These are phyloP conservation scores for Megalonaias nervosa DNA, from an alignment of 1,140 invertebrate species.

Conservation along the genomic window DNA sequence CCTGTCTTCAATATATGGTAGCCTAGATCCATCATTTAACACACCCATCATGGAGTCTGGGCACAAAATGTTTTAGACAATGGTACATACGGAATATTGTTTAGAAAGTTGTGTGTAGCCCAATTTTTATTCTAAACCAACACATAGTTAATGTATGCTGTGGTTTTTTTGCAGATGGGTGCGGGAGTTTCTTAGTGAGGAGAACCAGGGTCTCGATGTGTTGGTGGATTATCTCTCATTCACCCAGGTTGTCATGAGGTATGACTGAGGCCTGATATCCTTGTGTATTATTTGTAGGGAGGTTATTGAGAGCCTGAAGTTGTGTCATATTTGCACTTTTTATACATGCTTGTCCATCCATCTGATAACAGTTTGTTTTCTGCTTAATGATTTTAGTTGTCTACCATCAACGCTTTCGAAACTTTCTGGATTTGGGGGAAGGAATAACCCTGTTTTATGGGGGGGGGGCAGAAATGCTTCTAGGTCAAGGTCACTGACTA, in stretches of 20 bases:
- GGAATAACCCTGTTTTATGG: too few relatives aligned
- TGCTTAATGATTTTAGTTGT: too few relatives aligned
- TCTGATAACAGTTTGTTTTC: too few relatives aligned
- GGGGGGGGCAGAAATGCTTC: too few relatives aligned
- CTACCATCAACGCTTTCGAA: too few relatives aligned
- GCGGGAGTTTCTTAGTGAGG: slow-evolving; percentile 95
- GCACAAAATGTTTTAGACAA: not conserved
- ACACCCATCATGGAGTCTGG: slow-evolving; percentile 1
- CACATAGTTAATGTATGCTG: not conserved
- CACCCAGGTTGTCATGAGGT: slow-evolving; percentile 70
- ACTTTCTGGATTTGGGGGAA: too few relatives aligned
- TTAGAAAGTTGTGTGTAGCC: not conserved
- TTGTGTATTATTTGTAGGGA: not conserved
- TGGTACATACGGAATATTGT: not conserved
- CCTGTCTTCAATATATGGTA: not conserved
- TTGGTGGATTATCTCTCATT: slow-evolving; percentile 95
- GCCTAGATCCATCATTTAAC: not conserved
- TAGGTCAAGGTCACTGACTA: too few relatives aligned
- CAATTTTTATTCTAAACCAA: not conserved
- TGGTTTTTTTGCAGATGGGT: slow-evolving; percentile 87
- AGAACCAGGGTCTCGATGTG: slow-evolving; percentile 96
- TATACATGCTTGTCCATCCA: not conserved
- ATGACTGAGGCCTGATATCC: slow-evolving; percentile 4
- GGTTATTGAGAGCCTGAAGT: not conserved
- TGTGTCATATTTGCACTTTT: not conserved